A percentile compares a stretch with the other conserved stretches of the same genome.
These are phyloP conservation scores for Protomyctophum bolini DNA, from an alignment of 2,113 vertebrate species.

Conservation along the genomic window DNA sequence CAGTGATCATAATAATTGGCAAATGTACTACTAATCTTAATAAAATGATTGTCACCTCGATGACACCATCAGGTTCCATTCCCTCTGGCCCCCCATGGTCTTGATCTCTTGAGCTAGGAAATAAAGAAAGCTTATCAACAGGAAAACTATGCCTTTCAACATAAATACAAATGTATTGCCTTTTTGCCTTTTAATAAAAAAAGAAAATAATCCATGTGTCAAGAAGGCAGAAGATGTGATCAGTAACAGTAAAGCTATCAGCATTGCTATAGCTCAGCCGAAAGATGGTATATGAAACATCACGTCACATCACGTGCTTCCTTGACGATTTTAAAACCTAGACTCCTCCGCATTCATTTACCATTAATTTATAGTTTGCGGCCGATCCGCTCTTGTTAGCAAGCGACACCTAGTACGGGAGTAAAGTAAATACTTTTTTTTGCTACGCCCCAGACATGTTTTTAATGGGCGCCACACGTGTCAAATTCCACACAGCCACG, in stretches of 20 bases:
- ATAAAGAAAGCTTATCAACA: not conserved
- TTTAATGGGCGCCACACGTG: constrained; percentile 40
- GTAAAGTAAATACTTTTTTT: too few relatives aligned
- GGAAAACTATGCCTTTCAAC: not conserved
- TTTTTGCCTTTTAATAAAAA: too few relatives aligned
- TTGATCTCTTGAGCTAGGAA: constrained; percentile 85
- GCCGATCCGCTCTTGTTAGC: too few relatives aligned
- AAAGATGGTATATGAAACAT: constrained; percentile 27
- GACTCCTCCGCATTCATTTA: too few relatives aligned
- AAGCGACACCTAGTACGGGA: too few relatives aligned
- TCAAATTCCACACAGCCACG: constrained; percentile 29
- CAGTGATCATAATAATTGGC: too few relatives aligned
- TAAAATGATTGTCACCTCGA: constrained; percentile 82
- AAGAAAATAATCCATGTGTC: too few relatives aligned
- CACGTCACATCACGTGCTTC: not conserved
- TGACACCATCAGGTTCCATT: constrained; percentile 99
- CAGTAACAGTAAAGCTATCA: not conserved
- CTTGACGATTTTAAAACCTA: too few relatives aligned
- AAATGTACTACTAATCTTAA: not conserved
- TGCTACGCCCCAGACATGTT: too few relatives aligned
- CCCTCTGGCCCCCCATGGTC: constrained; percentile 98
- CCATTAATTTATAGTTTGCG: too few relatives aligned
- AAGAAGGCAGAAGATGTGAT: constrained; percentile 15
- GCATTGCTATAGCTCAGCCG: constrained; percentile 8
- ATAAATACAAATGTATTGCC: not conserved